Conservation (phyloP, 2,888 invertebrate genomes). For the Notocelia uddmanniana region DNA sequence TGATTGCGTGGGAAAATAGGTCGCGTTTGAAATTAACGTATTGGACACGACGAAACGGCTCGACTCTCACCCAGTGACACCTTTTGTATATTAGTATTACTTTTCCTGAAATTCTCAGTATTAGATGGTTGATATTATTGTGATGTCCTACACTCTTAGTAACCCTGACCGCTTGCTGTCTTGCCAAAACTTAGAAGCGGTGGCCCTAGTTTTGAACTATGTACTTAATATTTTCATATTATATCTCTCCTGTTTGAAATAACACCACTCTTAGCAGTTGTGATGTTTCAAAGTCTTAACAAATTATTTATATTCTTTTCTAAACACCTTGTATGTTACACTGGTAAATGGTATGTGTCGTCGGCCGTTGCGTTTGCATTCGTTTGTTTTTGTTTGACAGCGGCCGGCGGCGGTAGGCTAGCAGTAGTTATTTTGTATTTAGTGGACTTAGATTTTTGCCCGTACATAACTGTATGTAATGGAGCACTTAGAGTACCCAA, state of each 20-base stretch:
- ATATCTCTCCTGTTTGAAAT: constrained; percentile 50
- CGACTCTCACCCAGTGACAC: constrained; percentile 67
- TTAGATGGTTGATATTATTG: constrained; percentile 79
- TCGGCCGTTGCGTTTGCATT: constrained; percentile 55
- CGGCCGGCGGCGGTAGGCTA: constrained; percentile 68
- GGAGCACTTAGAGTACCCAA: constrained; percentile 79
- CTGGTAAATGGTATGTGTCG: constrained; percentile 67
- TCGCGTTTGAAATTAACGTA: constrained; percentile 36
- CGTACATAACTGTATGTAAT: constrained; percentile 73
- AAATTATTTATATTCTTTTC: constrained; percentile 60
- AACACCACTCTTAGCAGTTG: constrained; percentile 15
- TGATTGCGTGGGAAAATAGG: neutral
- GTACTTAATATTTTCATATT: constrained; percentile 77
- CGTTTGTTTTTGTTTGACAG: constrained; percentile 51
- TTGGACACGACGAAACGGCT: constrained; percentile 43
- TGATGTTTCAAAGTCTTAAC: constrained; percentile 47
- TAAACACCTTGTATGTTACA: constrained; percentile 70
- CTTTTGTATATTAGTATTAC: constrained; percentile 82
- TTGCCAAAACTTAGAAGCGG: constrained; percentile 72
- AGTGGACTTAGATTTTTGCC: constrained; percentile 73
- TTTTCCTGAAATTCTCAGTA: constrained; percentile 76
- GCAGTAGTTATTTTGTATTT: constrained; percentile 73
- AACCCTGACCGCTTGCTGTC: constrained; percentile 68
- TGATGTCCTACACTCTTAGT: constrained; percentile 65
- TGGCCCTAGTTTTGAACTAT: constrained; percentile 56